Evolutionary conservation across 2,113 vertebrate species (phyloP).

Genomic region (Montifringilla adamsi): DNA sequence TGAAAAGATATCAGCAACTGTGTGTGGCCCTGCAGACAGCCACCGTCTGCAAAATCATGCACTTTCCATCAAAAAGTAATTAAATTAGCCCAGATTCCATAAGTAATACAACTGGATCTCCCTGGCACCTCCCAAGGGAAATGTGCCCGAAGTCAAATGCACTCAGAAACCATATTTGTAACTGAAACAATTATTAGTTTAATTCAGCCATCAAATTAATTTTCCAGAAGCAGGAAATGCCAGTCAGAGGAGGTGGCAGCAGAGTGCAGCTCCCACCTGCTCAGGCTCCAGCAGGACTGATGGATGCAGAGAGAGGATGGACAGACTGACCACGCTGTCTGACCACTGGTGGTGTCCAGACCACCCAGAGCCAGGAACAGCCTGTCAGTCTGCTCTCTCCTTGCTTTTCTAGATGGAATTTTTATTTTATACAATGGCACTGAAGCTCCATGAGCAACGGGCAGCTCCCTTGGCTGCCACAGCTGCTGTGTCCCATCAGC

Average conservation of each 20-base stretch:
- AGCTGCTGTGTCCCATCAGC: rapidly evolving
- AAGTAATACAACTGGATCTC: conserved; percentile 57
- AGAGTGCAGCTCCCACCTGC: background rate
- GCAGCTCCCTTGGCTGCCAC: background rate
- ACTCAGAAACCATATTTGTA: conserved; percentile 19
- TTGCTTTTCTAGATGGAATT: background rate
- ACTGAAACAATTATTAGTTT: conserved; percentile 43
- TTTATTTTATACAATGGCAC: background rate
- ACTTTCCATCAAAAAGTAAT: conserved; percentile 82
- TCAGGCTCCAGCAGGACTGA: background rate
- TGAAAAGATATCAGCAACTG: conserved; percentile 45
- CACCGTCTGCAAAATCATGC: conserved; percentile 78
- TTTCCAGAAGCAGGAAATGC: background rate
- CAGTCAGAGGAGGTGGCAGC: background rate
- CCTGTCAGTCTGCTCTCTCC: rapidly evolving
- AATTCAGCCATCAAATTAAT: conserved; percentile 46
- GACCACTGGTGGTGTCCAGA: background rate
- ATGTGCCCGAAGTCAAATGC: background rate
- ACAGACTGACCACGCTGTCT: background rate
- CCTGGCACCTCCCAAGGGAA: conserved; percentile 32
- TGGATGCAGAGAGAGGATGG: background rate
- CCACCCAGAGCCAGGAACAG: background rate
- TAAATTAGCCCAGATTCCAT: conserved; percentile 78
- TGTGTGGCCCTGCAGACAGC: conserved; percentile 60
- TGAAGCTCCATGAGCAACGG: rapidly evolving